These are phyloP conservation scores for Ochropleura leucogaster DNA, from an alignment of 2,888 invertebrate species.

Conservation along the genomic window DNA sequence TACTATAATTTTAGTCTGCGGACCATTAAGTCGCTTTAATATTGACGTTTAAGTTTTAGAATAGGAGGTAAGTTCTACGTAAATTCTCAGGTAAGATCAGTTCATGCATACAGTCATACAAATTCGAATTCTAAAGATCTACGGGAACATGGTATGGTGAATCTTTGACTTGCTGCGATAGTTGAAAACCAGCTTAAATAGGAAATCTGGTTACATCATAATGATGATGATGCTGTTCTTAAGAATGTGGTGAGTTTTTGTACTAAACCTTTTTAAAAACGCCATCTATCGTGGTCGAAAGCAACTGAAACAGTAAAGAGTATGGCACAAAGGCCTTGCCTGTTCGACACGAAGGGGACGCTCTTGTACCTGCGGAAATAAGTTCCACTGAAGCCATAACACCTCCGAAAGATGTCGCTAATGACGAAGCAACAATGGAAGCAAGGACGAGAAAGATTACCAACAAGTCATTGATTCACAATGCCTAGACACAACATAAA, in stretches of 20 bases:
- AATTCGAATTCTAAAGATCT: constrained; percentile 68
- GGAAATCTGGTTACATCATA: background rate
- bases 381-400: background rate
- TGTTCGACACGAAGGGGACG: background rate
- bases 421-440: background rate
- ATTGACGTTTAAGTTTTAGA: constrained; percentile 39
- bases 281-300: constrained; percentile 28
- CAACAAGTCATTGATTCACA: constrained; percentile 67
- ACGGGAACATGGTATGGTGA: constrained; percentile 65
- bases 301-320: background rate
- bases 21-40: constrained; percentile 18
- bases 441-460: background rate
- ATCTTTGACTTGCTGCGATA: constrained; percentile 56
- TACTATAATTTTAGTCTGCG: constrained; percentile 2
- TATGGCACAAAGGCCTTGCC: background rate
- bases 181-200: background rate
- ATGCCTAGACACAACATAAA: constrained; percentile 70
- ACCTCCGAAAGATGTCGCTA: constrained; percentile 44
- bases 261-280: background rate
- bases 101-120: constrained; percentile 68
- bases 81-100: constrained; percentile 47
- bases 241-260: background rate
- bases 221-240: background rate
- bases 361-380: too few species aligned
- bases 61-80: constrained; percentile 36